Evolutionary conservation across 1,140 invertebrate species (phyloP), one percentile per base, ranked within the genome.

Genomic region (Philopotamus ludificatus): DNA sequence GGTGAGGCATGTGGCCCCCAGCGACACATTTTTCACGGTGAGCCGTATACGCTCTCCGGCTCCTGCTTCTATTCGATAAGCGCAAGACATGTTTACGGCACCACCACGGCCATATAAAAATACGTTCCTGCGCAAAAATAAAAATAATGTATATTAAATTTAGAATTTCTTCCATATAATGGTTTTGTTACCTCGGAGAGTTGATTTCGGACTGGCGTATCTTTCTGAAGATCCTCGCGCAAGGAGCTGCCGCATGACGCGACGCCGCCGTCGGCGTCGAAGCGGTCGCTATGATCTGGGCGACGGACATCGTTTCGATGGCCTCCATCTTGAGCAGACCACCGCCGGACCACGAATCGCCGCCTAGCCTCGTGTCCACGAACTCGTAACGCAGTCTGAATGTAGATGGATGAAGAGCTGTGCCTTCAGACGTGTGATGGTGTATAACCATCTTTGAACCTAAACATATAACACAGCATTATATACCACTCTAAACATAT

Each of bases 351-450:
- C 84, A 88, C 0, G 80, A 75, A 53, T 89, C 86, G 1, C 89
- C 89, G 16, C 86, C 87, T 61, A 92, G 82, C 44, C 87, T 77
- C 0, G 90, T 92, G 72, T 92, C 89, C 1, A 94, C 86, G 70
- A 95, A 94, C 74, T 95, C 92, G 74, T 94, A 94, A 58, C 89
- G 84, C 26, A 89, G 72, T 26, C 82, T 78, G 71, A 88, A 89
- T 21, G 82, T 79, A 1, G 86, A 81, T 4, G 86, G 87, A 71
- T 87, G 86, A 2, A 88, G 80, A 18, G 86, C 87, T 7, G 86
- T 89, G 20, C 86, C 87, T 59, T 84, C 76, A 72, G 84, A 73
- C 60, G 84, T 78, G 75, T 84, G 73, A 74, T 83, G 71, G 74
- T 82, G 59, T 64, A 82, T 62, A 71, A 75, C 45, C 78, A 74